Conservation (phyloP, 2,888 invertebrate genomes). For the Muscina levida region DNA sequence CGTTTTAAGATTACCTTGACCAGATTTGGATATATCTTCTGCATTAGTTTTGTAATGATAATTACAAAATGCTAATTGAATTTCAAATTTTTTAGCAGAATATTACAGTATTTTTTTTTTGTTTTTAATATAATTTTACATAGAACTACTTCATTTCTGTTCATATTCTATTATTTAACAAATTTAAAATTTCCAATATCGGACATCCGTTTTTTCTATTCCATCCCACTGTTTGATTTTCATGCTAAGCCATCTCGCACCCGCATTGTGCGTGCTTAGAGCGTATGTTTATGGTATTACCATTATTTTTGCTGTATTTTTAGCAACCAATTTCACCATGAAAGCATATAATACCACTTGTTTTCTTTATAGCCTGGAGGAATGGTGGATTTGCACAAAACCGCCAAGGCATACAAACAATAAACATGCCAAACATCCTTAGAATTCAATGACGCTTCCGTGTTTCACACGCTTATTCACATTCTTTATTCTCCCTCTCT, state of each 20-base stretch:
- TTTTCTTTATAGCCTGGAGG: constrained; percentile 18
- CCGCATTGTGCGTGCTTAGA: constrained; percentile 30
- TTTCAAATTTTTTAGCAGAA: no score
- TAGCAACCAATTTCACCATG: background rate
- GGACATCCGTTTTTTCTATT: background rate
- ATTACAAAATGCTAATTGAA: no score
- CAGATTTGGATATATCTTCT: no score
- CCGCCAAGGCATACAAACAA: background rate
- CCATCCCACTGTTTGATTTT: constrained; percentile 8
- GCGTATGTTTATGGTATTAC: constrained; percentile 31
- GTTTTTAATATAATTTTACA: no score
- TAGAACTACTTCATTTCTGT: no score
- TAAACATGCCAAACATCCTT: background rate
- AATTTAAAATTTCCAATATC: no score
- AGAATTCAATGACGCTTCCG: no score
- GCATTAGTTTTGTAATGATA: no score
- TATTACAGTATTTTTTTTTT: no score
- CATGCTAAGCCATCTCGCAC: background rate
- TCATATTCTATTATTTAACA: no score
- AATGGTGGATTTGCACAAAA: constrained; percentile 18
- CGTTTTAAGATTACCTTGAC: no score
- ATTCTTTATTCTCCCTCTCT: background rate
- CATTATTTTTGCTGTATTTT: constrained; percentile 26
- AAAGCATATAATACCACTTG: background rate
- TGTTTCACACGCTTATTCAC: no score